Conservation (phyloP, 2,113 vertebrate species). For the Cinclus mexicanus region DNA sequence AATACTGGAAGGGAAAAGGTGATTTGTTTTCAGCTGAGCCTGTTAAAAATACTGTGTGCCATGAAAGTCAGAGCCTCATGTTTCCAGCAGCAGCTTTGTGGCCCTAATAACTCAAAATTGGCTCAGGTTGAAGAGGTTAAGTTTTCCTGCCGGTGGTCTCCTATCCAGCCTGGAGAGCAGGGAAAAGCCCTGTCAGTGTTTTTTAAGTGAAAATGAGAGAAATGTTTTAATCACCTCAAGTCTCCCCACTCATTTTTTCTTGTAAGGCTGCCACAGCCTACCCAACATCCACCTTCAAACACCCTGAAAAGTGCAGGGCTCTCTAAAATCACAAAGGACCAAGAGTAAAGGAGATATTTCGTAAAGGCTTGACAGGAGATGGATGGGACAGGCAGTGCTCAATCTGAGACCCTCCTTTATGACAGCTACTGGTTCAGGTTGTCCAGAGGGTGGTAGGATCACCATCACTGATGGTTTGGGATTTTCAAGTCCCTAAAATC, state of each 20-base stretch:
- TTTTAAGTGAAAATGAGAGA: background rate
- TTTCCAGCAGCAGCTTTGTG: background rate
- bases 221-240: background rate
- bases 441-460: background rate
- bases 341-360: background rate
- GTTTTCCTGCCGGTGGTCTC: background rate
- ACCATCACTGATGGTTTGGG: background rate
- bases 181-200: background rate
- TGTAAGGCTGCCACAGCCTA: background rate
- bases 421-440: background rate
- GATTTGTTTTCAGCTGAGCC: background rate
- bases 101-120: background rate
- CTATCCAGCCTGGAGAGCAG: background rate
- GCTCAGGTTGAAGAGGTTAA: background rate
- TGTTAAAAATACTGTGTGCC: background rate
- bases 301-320: background rate
- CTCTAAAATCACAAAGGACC: background rate
- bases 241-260: background rate
- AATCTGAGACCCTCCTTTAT: rapidly evolving
- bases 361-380: background rate
- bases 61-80: rapidly evolving
- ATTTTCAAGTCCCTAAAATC: background rate
- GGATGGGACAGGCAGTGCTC: background rate
- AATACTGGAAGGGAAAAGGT: background rate
- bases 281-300: background rate